These are phyloP conservation scores for Eleutherodactylus coqui DNA, from an alignment of 2,797 vertebrate genomes.

Conservation along the genomic window DNA sequence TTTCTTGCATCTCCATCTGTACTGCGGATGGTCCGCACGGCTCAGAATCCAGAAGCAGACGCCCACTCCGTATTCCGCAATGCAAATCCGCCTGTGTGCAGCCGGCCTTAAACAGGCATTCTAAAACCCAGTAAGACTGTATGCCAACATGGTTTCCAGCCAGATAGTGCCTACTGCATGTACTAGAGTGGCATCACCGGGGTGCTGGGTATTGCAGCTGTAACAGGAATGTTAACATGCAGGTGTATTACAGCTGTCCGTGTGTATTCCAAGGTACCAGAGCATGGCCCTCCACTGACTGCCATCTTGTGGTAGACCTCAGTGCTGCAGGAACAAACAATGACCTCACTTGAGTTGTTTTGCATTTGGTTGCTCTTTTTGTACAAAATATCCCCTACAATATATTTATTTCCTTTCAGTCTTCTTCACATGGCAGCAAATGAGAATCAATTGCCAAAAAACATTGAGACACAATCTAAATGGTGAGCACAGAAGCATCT, in stretches of 20 bases:
- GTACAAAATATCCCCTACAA: not conserved
- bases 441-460: constrained; percentile 1
- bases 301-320: not conserved
- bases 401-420: not conserved
- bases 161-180: too few relatives aligned
- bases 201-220: not conserved
- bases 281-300: not conserved
- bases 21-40: too few relatives aligned
- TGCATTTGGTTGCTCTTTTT: not conserved
- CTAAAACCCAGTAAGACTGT: too few relatives aligned
- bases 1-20: too few relatives aligned
- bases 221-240: not conserved
- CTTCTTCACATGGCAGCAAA: not conserved
- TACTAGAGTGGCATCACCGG: fast-evolving
- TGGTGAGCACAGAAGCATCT: not conserved
- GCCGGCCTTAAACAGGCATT: too few relatives aligned
- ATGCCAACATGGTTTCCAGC: too few relatives aligned
- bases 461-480: not conserved
- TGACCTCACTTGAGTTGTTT: not conserved
- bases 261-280: not conserved
- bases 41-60: too few relatives aligned
- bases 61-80: too few relatives aligned
- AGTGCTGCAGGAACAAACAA: not conserved
- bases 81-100: too few relatives aligned
- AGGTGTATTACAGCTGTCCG: too few relatives aligned